A percentile compares a stretch with the other conserved stretches of the same genome.
phyloP scores from a whole-genome alignment of 1,140 invertebrate genomes.

The Ceratoteleas bidentatus region DNA sequence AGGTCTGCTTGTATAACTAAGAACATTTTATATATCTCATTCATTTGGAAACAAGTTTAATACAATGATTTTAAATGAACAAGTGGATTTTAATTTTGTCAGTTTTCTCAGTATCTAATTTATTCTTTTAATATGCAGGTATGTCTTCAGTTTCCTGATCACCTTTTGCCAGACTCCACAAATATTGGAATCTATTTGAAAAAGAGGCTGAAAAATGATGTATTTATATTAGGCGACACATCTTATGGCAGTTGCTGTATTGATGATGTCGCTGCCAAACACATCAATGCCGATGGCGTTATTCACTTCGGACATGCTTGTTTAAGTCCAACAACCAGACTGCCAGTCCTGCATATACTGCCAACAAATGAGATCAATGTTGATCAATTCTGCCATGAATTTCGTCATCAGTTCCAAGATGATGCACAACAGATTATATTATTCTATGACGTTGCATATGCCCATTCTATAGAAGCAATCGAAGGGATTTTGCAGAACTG shows the following conservation, averaged over 20 bases:
- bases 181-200: constrained; percentile 86
- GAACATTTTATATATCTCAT: too few species aligned
- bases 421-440: constrained; percentile 82
- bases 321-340: constrained; percentile 85
- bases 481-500: constrained; percentile 8
- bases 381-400: constrained; percentile 71
- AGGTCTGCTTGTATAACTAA: too few species aligned
- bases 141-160: constrained; percentile 95
- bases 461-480: constrained; percentile 83
- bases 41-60: too few species aligned
- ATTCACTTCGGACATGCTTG: constrained; percentile 96
- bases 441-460: constrained; percentile 88
- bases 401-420: constrained; percentile 74
- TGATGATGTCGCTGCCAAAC: constrained; percentile 94
- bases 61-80: too few species aligned
- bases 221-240: constrained; percentile 95
- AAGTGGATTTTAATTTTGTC: too few species aligned
- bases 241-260: constrained; percentile 97
- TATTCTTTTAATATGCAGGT: constrained; percentile 84
- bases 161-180: constrained; percentile 87
- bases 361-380: constrained; percentile 84
- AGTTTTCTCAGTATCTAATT: neutral
- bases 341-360: constrained; percentile 89
- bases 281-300: constrained; percentile 90
- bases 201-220: constrained; percentile 81